Percentiles rank a stretch among this genome's conserved stretches.
phyloP scores from a whole-genome alignment of 2,113 vertebrate species.

The Phalacrocorax aristotelis region DNA sequence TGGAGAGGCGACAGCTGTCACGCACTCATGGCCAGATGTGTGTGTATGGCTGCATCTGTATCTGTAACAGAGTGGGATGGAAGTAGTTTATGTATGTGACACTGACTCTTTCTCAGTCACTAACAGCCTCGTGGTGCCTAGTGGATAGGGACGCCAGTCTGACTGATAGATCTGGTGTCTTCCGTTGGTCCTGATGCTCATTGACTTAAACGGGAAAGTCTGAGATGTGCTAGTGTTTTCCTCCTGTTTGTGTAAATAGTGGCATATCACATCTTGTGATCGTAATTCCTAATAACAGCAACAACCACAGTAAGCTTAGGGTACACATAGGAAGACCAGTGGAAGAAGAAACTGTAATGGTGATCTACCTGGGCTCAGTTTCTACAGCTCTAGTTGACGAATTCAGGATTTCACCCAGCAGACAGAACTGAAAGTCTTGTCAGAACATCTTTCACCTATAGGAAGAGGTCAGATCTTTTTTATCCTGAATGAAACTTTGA shows the following conservation, averaged over 20 bases:
- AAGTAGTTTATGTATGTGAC: neutral
- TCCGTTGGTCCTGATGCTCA: neutral
- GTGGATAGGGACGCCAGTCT: neutral
- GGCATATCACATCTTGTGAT: neutral
- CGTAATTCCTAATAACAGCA: neutral
- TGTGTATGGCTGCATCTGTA: neutral
- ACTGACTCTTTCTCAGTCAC: neutral
- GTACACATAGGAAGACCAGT: neutral
- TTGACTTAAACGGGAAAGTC: neutral
- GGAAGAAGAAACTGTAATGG: neutral
- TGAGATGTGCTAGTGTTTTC: neutral
- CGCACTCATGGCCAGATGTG: neutral
- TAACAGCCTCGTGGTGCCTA: neutral
- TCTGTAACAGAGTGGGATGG: neutral
- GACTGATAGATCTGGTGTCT: neutral
- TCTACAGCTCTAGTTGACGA: neutral
- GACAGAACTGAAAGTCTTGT: neutral
- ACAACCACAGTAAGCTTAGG: rapidly evolving
- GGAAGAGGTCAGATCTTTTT: neutral
- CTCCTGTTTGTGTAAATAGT: neutral
- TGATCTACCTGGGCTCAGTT: neutral
- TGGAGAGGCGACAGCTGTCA: neutral
- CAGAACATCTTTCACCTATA: neutral
- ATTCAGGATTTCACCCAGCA: neutral
- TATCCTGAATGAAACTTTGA: neutral